Conservation (phyloP, 2,888 invertebrate species). For the Tipula unca region DNA sequence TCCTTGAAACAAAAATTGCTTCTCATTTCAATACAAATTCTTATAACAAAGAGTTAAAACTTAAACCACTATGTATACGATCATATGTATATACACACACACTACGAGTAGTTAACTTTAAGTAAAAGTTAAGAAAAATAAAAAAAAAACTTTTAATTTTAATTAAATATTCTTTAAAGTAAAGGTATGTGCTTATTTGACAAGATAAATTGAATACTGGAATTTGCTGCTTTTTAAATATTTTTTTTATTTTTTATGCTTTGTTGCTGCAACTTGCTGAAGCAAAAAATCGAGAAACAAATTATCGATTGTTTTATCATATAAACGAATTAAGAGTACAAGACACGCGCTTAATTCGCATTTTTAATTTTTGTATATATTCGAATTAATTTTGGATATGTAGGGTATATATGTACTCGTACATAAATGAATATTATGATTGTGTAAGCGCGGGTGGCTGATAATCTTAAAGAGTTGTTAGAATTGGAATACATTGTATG, state of each 20-base stretch:
- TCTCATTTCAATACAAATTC: constrained; percentile 18
- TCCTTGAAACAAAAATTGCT: constrained; percentile 20
- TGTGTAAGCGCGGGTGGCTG: neutral
- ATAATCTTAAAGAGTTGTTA: neutral
- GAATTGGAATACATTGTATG: too few relatives aligned
- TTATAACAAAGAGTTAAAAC: neutral
- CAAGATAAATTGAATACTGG: constrained; percentile 8
- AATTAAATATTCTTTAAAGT: constrained; percentile 3
- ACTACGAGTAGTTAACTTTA: neutral
- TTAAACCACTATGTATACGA: neutral
- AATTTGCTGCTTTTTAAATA: neutral
- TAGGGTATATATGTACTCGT: neutral
- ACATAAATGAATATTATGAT: neutral
- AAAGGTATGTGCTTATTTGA: constrained; percentile 14
- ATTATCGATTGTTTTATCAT: constrained; percentile 8
- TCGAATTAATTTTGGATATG: neutral
- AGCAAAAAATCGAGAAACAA: neutral
- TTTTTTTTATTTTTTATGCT: neutral
- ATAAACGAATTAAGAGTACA: neutral
- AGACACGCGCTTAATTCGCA: constrained; percentile 8
- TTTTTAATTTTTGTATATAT: neutral
- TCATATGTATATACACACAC: neutral
- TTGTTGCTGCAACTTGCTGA: constrained; percentile 8
- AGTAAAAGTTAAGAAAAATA: constrained; percentile 3
- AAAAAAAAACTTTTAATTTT: neutral